phyloP scores from a whole-genome alignment of 2,888 invertebrate species.

The Himalopsyche japonica region DNA sequence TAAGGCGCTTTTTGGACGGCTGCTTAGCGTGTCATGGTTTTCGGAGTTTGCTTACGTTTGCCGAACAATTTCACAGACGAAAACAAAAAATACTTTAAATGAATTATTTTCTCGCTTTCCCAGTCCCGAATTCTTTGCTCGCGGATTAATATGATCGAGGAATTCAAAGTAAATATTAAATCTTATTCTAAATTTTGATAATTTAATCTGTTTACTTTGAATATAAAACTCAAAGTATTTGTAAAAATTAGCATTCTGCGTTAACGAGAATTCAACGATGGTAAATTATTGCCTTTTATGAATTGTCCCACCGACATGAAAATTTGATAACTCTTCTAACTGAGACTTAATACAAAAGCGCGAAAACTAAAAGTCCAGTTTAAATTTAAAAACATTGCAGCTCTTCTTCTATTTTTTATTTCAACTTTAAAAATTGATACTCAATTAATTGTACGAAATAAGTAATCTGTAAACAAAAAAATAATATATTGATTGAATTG shows the following conservation, averaged over 20 bases:
- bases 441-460: too few relatives aligned
- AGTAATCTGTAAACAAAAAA: too few relatives aligned
- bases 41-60: neutral
- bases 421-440: too few relatives aligned
- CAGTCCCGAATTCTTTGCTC: neutral
- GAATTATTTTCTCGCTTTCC: neutral
- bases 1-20: neutral
- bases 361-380: too few relatives aligned
- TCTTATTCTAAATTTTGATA: neutral
- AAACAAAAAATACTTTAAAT: neutral
- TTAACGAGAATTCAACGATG: neutral
- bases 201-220: neutral
- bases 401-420: too few relatives aligned
- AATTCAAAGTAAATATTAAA: neutral
- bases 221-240: neutral
- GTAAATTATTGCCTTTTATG: too few relatives aligned
- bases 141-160: neutral
- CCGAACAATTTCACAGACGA: neutral
- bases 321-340: too few relatives aligned
- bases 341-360: too few relatives aligned
- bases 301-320: too few relatives aligned
- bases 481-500: too few relatives aligned
- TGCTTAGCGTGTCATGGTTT: neutral
- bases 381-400: too few relatives aligned
- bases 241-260: neutral